Conservation (phyloP, 2,797 vertebrate species). For the Danio choprae region DNA sequence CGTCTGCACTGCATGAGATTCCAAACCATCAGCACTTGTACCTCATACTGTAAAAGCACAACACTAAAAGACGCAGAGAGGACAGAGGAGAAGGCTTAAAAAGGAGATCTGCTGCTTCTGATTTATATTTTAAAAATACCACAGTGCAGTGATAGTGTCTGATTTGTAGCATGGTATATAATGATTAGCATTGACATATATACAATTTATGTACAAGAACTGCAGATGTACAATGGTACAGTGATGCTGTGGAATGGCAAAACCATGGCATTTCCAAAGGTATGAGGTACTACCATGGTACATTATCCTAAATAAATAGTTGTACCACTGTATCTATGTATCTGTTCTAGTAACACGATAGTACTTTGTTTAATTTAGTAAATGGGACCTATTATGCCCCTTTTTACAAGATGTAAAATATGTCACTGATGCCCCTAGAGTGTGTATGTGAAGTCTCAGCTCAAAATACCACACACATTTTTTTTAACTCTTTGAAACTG, state of each 20-base stretch:
- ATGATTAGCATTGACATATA: background rate
- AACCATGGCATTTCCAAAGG: background rate
- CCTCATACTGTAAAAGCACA: conserved; percentile 15
- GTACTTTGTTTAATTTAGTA: too few relatives aligned
- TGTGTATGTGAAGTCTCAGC: too few relatives aligned
- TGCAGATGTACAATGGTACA: too few relatives aligned
- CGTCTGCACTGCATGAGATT: conserved; percentile 34
- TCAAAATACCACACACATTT: too few relatives aligned
- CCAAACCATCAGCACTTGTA: conserved; percentile 17
- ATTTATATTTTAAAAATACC: background rate
- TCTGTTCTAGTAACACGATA: too few relatives aligned
- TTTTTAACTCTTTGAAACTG: too few relatives aligned
- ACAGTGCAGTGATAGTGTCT: background rate
- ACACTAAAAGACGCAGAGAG: background rate
- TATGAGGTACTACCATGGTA: background rate
- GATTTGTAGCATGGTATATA: background rate
- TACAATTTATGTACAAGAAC: too few relatives aligned
- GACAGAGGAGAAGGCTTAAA: background rate
- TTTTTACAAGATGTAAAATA: too few relatives aligned
- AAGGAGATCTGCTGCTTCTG: background rate
- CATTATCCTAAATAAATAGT: background rate
- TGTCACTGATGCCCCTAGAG: too few relatives aligned
- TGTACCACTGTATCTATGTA: background rate
- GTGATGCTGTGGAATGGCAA: too few relatives aligned
- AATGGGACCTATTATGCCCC: too few relatives aligned